Evolutionary conservation across 1,140 invertebrate genomes (phyloP).

Genomic region (Drosophila orosa): DNA sequence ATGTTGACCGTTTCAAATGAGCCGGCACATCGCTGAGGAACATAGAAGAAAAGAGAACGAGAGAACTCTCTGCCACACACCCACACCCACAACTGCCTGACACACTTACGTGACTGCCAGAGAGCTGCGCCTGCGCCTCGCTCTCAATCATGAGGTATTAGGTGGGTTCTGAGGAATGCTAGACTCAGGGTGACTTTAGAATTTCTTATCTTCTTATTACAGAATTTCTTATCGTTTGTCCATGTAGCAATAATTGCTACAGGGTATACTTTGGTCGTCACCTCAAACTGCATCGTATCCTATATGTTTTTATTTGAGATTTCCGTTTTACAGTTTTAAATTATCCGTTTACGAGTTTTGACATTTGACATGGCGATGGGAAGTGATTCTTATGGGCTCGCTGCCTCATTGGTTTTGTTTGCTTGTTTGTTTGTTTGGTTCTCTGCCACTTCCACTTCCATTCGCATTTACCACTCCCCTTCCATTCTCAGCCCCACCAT

Average conservation of each 20-base stretch:
- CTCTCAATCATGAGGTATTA: not conserved
- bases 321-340: slow-evolving; percentile 60
- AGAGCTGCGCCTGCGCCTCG: slow-evolving; percentile 55
- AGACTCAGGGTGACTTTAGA: rapidly evolving
- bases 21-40: slow-evolving; percentile 7
- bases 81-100: slow-evolving; percentile 58
- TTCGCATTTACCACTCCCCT: slow-evolving; percentile 27
- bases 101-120: slow-evolving; percentile 68
- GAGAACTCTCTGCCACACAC: slow-evolving; percentile 53
- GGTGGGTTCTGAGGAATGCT: not conserved
- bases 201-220: too few species aligned
- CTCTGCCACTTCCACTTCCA: slow-evolving; percentile 34
- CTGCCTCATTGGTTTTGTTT: slow-evolving; percentile 42
- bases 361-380: slow-evolving; percentile 72
- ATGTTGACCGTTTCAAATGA: slow-evolving; percentile 49
- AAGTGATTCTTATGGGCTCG: slow-evolving; percentile 72
- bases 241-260: too few species aligned
- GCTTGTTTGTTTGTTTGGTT: slow-evolving; percentile 49
- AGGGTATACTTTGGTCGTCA: not conserved
- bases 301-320: slow-evolving; percentile 65
- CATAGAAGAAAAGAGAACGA: slow-evolving; percentile 1
- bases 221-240: too few species aligned
- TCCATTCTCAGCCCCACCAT: not conserved
- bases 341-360: slow-evolving; percentile 36
- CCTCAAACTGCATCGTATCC: not conserved